These are phyloP conservation scores for Exephanes ischioxanthus DNA, from an alignment of 2,888 invertebrate genomes.

Conservation along the genomic window DNA sequence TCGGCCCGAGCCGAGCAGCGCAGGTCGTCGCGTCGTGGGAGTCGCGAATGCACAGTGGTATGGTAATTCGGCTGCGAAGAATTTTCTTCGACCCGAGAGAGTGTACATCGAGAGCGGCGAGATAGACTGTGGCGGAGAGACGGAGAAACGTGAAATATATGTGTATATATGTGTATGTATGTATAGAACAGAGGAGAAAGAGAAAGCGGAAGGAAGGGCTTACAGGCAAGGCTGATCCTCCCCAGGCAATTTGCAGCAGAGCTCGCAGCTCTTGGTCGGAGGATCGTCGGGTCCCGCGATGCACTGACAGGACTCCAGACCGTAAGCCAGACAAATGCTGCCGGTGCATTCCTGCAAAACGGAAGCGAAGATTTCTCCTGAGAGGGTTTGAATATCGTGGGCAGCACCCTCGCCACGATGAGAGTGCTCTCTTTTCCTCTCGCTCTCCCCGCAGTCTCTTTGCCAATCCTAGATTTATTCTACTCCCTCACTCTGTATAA, in stretches of 20 bases:
- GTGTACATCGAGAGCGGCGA: slow-evolving; percentile 48
- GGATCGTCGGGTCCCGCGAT: slow-evolving; percentile 91
- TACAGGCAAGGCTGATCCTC: slow-evolving; percentile 91
- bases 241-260: slow-evolving; percentile 95
- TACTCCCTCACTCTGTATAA: slow-evolving; percentile 25
- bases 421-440: slow-evolving; percentile 9
- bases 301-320: slow-evolving; percentile 97
- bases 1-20: slow-evolving; percentile 9
- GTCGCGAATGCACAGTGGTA: slow-evolving; percentile 46
- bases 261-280: slow-evolving; percentile 94
- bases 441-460: slow-evolving; percentile 29
- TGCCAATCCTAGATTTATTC: slow-evolving; percentile 59
- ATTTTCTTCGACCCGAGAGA: slow-evolving; percentile 44
- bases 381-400: slow-evolving; percentile 67
- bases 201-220: slow-evolving; percentile 73
- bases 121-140: slow-evolving; percentile 31
- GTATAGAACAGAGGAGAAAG: slow-evolving; percentile 13
- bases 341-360: slow-evolving; percentile 93
- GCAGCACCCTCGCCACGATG: slow-evolving; percentile 9
- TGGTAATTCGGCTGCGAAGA: slow-evolving; percentile 59
- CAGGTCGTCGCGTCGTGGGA: slow-evolving; percentile 20
- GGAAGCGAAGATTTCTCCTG: slow-evolving; percentile 67
- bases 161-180: no score
- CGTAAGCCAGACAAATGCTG: slow-evolving; percentile 97
- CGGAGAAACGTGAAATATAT: slow-evolving; percentile 6